Evolutionary conservation across 2,113 vertebrate genomes (phyloP), one percentile per base, ranked within the genome.

Genomic region (Pardalotus punctatus): DNA sequence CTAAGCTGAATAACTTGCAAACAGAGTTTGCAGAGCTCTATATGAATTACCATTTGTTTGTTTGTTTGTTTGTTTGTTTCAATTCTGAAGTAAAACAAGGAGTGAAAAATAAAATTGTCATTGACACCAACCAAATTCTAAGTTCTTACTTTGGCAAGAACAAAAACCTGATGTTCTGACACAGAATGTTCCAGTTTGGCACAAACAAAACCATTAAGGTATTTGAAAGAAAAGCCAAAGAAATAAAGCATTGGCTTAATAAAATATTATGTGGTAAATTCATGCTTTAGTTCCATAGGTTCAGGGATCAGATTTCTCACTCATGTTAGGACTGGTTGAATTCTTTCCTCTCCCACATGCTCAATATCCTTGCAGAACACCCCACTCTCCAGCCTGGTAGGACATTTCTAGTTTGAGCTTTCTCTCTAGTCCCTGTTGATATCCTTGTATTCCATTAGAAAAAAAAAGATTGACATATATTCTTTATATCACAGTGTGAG

Each of bases 201-300:
- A 81, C 65, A 84, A 95, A 95, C 24, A 81, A 91, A 95, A 27
- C 57, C 65, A 93, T 69, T 71, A 91, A 80, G 84, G 57, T 91
- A 94, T 95, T 91, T 86, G 86, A 81, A 95, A 87, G 65, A 89
- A 87, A 94, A 85, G 77, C 69, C 86, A 93, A 92, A 89, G 73
- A 85, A 96, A 91, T 74, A 72, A 61, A 93, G 14, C 21, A 43
- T 64, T 88, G 81, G 11, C 22, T 90, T 88, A 10, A 43, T 74
- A 74, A 94, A 93, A 78, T 81, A 74, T 9, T 36, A 81, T 70
- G 72, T 86, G 73, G 36, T 35, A 51, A 84, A 78, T 54, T 81
- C 58, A 70, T 83, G 35, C 17, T 40, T 90, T 93, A 79, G 35
- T 27, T 77, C 47, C 51, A 33, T 40, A 77, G 6, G 12, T 65